Evolutionary conservation across 2,113 vertebrate genomes (phyloP).

Genomic region (Axis porcinus): DNA sequence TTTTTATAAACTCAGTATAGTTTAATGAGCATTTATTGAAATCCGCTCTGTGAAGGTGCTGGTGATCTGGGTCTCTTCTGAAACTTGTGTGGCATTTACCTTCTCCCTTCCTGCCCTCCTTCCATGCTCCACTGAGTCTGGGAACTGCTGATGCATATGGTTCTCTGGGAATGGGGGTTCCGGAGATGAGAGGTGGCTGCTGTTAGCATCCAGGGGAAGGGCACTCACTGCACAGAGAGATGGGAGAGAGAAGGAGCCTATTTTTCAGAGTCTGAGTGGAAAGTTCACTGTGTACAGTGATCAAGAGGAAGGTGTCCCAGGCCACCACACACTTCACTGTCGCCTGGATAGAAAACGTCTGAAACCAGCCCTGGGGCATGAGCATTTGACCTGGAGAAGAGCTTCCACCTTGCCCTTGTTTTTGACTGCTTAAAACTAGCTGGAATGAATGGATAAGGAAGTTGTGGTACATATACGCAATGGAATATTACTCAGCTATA

Average conservation of each 20-base stretch:
- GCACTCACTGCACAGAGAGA: accelerated
- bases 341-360: accelerated
- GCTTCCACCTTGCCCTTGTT: neutral
- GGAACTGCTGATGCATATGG: accelerated
- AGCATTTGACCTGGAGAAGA: neutral
- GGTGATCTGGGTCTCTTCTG: neutral
- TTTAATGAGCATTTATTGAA: neutral
- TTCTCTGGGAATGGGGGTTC: neutral
- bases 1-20: neutral
- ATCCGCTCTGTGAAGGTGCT: accelerated
- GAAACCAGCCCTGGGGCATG: neutral
- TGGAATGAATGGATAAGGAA: neutral
- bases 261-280: neutral
- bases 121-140: accelerated
- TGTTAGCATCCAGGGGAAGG: neutral
- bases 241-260: neutral
- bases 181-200: neutral
- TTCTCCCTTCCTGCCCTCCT: neutral
- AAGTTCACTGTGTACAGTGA: neutral
- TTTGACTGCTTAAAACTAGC: neutral
- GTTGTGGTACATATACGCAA: neutral
- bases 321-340: neutral
- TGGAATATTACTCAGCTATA: neutral
- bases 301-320: neutral
- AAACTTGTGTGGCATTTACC: accelerated